Evolutionary conservation across 2,113 vertebrate genomes (phyloP).

Genomic region (Pangasianodon gigas): DNA sequence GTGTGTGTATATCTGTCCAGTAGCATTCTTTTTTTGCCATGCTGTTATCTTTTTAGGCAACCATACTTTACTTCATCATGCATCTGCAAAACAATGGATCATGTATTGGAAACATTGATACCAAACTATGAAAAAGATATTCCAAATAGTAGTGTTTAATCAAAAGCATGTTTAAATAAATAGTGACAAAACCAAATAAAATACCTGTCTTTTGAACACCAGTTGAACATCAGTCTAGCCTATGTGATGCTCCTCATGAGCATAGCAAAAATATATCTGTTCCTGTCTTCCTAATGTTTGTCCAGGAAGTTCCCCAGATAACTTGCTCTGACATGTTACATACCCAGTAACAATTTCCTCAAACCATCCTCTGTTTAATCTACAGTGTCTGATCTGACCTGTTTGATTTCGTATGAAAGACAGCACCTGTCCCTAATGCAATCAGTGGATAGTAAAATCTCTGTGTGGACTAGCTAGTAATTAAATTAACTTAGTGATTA

Average conservation of each 20-base stretch:
- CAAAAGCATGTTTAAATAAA: not conserved
- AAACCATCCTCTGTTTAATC: not conserved
- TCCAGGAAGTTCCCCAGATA: constrained; percentile 22
- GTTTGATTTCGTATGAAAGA: constrained; percentile 41
- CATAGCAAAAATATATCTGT: constrained; percentile 3
- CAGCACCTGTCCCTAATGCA: not conserved
- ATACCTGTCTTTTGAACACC: not conserved
- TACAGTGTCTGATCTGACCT: constrained; percentile 48
- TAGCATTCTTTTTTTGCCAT: not conserved
- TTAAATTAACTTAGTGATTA: constrained; percentile 9
- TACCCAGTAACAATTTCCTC: constrained; percentile 33
- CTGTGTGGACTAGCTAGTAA: not conserved
- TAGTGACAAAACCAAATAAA: not conserved
- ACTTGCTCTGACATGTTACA: constrained; percentile 39
- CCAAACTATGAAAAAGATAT: not conserved
- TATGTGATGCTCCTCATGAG: not conserved
- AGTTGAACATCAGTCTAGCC: not conserved
- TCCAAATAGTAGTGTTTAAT: constrained; percentile 2
- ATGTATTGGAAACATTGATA: not conserved
- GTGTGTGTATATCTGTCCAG: not conserved
- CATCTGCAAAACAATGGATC: not conserved
- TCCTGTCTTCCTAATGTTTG: constrained; percentile 36
- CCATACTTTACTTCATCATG: not conserved
- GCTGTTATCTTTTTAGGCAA: not conserved
- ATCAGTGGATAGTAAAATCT: not conserved